Conservation (phyloP, 30 jellyfish, hydroid and myxozoan genomes). For the Phacellophora camtschatica region DNA sequence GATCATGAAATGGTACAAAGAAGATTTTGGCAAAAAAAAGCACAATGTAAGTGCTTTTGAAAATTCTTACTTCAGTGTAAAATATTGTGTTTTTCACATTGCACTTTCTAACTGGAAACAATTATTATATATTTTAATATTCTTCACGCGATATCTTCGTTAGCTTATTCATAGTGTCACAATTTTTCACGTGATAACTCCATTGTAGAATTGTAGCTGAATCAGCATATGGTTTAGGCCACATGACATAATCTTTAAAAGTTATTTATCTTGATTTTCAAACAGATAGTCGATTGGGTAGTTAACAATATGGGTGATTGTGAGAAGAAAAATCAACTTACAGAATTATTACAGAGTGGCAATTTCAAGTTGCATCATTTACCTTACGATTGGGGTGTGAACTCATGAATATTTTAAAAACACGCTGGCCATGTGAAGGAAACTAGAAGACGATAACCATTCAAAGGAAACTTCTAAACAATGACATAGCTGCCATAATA, state of each 20-base stretch:
- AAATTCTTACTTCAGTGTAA: not conserved
- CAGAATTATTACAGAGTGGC: conserved; percentile 42
- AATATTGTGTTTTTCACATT: not conserved
- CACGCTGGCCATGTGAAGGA: not conserved
- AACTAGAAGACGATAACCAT: no score
- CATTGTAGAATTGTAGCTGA: no score
- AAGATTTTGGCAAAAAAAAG: conserved; percentile 82
- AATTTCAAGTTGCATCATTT: conserved; percentile 65
- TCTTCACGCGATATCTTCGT: no score
- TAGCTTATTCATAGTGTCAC: no score
- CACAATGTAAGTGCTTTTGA: conserved; percentile 27
- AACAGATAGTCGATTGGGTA: conserved; percentile 73
- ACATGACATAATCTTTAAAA: no score
- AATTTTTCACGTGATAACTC: no score
- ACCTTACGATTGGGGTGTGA: conserved; percentile 86
- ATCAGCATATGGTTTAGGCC: no score
- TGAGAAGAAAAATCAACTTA: conserved; percentile 72
- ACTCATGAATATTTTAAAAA: conserved; percentile 4
- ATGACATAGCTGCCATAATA: no score
- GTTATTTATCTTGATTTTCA: no score
- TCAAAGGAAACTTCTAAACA: no score
- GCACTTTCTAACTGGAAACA: not conserved
- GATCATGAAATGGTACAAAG: conserved; percentile 87
- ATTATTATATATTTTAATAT: not conserved
- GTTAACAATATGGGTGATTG: conserved; percentile 80